Base-by-base conservation (phyloP, 2,888 invertebrate genomes). In the Lithophane leautieri region DNA sequence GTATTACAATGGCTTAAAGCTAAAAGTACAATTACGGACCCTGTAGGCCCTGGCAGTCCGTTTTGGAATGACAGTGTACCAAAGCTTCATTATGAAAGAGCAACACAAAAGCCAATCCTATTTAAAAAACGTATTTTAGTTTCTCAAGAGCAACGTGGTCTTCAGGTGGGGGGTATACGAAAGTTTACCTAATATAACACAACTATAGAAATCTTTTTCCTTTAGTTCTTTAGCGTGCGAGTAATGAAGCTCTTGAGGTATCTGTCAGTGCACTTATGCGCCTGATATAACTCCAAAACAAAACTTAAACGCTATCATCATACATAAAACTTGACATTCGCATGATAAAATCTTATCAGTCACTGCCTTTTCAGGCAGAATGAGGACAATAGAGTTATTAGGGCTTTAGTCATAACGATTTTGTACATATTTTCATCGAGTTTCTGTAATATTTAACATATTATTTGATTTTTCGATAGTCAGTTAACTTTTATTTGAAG, bases 251-350 rank as follows among this genome's bases (percentile, higher is more conserved):
- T 44, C n/a, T 28, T 1, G 7, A 7, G 42, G 14, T 22, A 4
- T 50, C 4, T 19, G 14, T 4, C 22, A 8, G 9, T 34, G 44
- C 40, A n/a, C 34, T 28, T 40, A 19, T 16, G 6, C 16, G 28
- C 6, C 25, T 47, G 52, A 60, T 78, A 47, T 40, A 60, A 28
- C 9, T 28, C 11, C 25, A 14, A 60, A 74, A 74, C 52, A 81
- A 58, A 65, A 44, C 34, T 75, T n/a, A 60, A 60, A 66, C 8
- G 16, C 25, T 70, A 14, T 60, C 42, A 61, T 56, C 42, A 61
- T 56, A 69, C 28, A 62, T 79, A 70, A 81, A 79, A 73, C 73
- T 81, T 79, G 84, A 81, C 81, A 84, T 84, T 84, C 62, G 58
- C 54, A 9, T 56, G 81, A 80, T 84, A 84, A 50, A 66, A 58